Base-by-base conservation (phyloP, 2,113 vertebrate species). In the Xiphophorus maculatus region DNA sequence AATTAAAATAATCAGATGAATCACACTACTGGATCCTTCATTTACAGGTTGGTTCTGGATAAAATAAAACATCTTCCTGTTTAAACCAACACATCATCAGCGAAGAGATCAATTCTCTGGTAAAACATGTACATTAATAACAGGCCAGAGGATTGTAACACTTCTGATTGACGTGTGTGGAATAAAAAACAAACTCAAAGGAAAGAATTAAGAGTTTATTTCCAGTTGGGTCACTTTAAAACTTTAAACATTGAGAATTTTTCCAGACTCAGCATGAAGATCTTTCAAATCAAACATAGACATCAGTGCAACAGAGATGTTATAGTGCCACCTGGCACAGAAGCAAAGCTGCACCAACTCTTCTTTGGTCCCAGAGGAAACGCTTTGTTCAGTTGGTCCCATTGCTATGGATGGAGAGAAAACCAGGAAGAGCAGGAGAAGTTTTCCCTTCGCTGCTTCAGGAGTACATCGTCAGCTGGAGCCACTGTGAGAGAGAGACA, bases 381-480 rank as follows among this genome's bases (percentile, higher is more conserved):
- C 60, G 17, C 1, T 2, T 2, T 0, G 0, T 0, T 13, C 1
- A 61, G 80, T 82, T 85, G 82, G 87, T 88, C 84, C 86, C 14
- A 7, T 79, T 69, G 44, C 30, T 71, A 27, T 80, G 66, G 35
- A 42, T n/a, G 79, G 4, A 35, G 6, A 33, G 44, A 8, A n/a
- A 63, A 28, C 40, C 27, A n/a, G 7, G 29, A 3, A 62, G 48
- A 32, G 27, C 42, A 66, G 64, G 33, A n/a, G 40, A 60, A 25
- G 48, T 1, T 32, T 63, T 69, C 32, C n/a, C 32, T n/a, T 66
- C 40, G 0, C 19, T 5, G 3, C 68, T 69, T 95, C 86, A 95
- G 0, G 95, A 95, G 62, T 95, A 95, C 95, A 95, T 95, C 0
- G 95, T 95, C 77, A 95, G 77, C 90, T 95, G 93, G 1, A 95